A percentile compares a stretch with the other conserved stretches of the same genome.
Conservation (phyloP, 2,888 invertebrate species). For the Teleogryllus oceanicus region DNA sequence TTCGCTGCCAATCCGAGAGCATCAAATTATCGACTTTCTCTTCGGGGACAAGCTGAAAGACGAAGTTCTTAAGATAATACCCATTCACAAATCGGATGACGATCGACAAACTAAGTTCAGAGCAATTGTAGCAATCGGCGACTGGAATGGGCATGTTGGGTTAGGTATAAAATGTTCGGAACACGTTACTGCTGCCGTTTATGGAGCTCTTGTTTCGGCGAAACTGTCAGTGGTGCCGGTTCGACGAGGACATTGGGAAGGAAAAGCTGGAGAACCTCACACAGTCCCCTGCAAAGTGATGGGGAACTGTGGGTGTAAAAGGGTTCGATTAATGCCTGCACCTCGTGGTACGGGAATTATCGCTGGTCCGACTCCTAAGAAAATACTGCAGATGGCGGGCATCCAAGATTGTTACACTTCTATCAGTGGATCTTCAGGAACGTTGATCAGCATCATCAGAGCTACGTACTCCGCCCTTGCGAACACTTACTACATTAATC, state of each 20-base stretch:
- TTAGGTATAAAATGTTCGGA: conserved; percentile 99
- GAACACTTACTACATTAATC: conserved; percentile 89
- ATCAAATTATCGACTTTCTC: conserved; percentile 97
- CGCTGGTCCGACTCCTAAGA: conserved; percentile 98
- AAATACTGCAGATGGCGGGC: conserved; percentile 97
- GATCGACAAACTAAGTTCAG: conserved; percentile 99
- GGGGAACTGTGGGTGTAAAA: conserved; percentile 98
- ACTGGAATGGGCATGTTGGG: conserved; percentile 98
- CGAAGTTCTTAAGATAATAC: conserved; percentile 99
- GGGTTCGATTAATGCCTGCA: conserved; percentile 96
- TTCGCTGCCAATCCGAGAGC: conserved; percentile 98
- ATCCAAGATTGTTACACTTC: conserved; percentile 99
- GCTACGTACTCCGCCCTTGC: conserved; percentile 98
- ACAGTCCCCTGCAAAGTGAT: conserved; percentile 99
- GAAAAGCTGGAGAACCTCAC: conserved; percentile 99
- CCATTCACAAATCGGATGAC: conserved; percentile 99
- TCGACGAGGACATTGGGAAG: conserved; percentile 99
- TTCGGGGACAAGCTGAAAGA: conserved; percentile 90
- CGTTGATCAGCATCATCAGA: conserved; percentile 98
- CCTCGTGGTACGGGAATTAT: conserved; percentile 99
- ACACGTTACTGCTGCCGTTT: conserved; percentile 99
- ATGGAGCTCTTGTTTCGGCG: conserved; percentile 97
- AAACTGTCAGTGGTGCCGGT: conserved; percentile 98
- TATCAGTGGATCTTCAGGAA: conserved; percentile 95
- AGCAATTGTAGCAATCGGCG: conserved; percentile 82